These are phyloP conservation scores for Echinarachnius parma DNA, from an alignment of 53 echinoderm and acorn worm genomes.

Conservation along the genomic window DNA sequence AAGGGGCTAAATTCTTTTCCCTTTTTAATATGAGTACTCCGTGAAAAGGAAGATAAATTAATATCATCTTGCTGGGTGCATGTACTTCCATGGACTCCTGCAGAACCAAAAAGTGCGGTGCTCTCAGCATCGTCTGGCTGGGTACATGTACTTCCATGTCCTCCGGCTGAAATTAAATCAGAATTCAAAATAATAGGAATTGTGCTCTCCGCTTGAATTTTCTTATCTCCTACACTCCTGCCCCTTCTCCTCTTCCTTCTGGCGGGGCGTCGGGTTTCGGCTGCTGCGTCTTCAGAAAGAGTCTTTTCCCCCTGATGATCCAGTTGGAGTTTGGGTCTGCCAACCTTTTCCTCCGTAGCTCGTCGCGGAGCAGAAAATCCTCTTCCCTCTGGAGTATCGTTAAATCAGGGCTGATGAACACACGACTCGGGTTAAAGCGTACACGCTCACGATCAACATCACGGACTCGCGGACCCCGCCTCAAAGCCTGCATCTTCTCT, in stretches of 20 bases:
- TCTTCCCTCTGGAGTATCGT: not conserved
- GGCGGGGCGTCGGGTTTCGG: not conserved
- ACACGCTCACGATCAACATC: not conserved
- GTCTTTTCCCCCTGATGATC: not conserved
- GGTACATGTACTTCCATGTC: too few species aligned
- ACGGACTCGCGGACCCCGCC: too few species aligned
- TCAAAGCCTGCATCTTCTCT: too few species aligned
- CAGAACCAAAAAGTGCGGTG: too few species aligned
- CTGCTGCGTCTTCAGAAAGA: not conserved
- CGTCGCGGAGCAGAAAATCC: not conserved
- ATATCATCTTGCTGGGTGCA: too few species aligned
- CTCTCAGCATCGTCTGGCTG: not conserved
- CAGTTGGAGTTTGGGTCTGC: conserved; percentile 1
- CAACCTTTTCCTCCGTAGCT: not conserved
- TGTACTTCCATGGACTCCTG: too few species aligned
- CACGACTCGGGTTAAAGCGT: not conserved
- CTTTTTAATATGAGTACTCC: too few species aligned
- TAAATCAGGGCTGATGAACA: not conserved
- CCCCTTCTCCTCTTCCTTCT: not conserved
- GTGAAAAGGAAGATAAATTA: too few species aligned
- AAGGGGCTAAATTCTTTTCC: too few species aligned
- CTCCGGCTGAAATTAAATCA: too few species aligned
- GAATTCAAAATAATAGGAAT: too few species aligned
- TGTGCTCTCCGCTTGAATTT: too few species aligned
- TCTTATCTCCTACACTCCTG: not conserved